Percentiles rank a stretch among this genome's conserved stretches.
These are phyloP conservation scores for Sapajus apella DNA, from an alignment of 2,113 vertebrate species.

Conservation along the genomic window DNA sequence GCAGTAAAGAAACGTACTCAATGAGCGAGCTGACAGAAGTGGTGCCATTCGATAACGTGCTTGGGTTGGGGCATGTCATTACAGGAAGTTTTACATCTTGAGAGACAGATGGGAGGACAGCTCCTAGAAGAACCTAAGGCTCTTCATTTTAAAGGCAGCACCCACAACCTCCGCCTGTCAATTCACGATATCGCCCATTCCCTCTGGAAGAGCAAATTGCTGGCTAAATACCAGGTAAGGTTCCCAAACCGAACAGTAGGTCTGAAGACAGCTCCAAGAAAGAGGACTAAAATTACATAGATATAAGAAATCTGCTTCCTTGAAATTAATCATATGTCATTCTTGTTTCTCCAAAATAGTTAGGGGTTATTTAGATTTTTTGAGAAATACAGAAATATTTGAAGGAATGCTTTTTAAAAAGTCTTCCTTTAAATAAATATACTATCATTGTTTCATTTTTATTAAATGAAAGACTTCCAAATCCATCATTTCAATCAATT, in stretches of 20 bases:
- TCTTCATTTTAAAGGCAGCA: constrained; percentile 96
- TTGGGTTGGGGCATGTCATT: constrained; percentile 43
- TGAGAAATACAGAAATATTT: neutral
- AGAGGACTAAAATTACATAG: neutral
- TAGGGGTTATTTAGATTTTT: neutral
- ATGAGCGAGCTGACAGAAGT: neutral
- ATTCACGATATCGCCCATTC: constrained; percentile 93
- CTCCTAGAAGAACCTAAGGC: constrained; percentile 96
- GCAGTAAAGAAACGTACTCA: neutral
- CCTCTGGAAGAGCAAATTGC: constrained; percentile 96
- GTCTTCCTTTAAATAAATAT: neutral
- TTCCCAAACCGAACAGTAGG: neutral
- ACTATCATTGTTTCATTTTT: neutral
- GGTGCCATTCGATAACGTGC: neutral
- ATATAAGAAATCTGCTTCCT: neutral
- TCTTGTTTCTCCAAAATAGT: neutral
- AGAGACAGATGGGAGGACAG: constrained; percentile 95
- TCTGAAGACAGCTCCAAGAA: neutral
- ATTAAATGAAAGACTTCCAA: neutral
- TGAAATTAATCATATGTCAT: neutral
- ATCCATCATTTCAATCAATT: neutral
- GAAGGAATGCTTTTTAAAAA: neutral
- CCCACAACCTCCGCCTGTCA: constrained; percentile 95
- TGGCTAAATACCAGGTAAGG: constrained; percentile 96
- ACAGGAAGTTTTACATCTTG: constrained; percentile 95